Evolutionary conservation across 2,888 invertebrate species (phyloP).

Genomic region (Allolobophora icterica): DNA sequence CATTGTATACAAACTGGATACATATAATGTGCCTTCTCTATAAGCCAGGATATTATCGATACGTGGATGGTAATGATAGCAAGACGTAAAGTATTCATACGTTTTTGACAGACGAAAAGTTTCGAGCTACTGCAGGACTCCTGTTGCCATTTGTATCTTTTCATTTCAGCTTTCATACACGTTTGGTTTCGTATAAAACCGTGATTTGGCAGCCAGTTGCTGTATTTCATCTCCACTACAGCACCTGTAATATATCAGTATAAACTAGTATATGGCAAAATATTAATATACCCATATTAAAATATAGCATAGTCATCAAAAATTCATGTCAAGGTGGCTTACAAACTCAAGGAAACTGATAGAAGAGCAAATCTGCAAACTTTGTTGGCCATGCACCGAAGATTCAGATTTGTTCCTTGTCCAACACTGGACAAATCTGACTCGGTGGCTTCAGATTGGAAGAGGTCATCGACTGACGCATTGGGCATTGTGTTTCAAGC

Average conservation of each 20-base stretch:
- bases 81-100: background rate
- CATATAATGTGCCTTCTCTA: too few relatives aligned
- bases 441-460: too few relatives aligned
- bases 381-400: too few relatives aligned
- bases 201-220: background rate
- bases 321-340: too few relatives aligned
- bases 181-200: background rate
- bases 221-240: background rate
- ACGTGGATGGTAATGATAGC: background rate
- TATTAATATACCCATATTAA: background rate
- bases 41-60: background rate
- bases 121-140: background rate
- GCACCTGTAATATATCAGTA: background rate
- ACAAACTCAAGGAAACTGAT: too few relatives aligned
- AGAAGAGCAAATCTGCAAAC: too few relatives aligned
- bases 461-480: too few relatives aligned
- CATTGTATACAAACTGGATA: too few relatives aligned
- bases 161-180: background rate
- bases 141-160: conserved; percentile 17
- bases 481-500: too few relatives aligned
- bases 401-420: too few relatives aligned
- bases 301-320: too few relatives aligned
- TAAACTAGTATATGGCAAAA: background rate
- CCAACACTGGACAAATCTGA: too few relatives aligned
- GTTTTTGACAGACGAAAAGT: background rate